These are phyloP conservation scores for Lagenorhynchus albirostris DNA, from an alignment of 2,113 vertebrate genomes.

Conservation along the genomic window DNA sequence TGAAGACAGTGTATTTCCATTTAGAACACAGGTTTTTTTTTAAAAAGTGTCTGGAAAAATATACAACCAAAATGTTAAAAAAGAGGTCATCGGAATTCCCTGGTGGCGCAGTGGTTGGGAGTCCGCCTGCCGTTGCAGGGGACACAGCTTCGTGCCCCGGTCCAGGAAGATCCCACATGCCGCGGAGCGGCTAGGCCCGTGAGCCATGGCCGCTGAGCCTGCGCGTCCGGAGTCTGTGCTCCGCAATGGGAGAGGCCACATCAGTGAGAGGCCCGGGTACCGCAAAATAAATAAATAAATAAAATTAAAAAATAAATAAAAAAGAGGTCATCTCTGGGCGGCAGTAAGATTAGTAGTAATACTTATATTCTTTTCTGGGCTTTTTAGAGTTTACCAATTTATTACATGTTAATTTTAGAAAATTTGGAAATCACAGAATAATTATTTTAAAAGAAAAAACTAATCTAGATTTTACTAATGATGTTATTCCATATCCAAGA, in stretches of 20 bases:
- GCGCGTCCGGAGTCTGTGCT: too few species aligned
- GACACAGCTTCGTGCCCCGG: too few species aligned
- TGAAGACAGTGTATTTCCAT: not conserved
- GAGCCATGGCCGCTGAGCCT: too few species aligned
- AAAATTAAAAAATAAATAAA: not conserved
- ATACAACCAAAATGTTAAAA: not conserved
- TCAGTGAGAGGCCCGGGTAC: too few species aligned
- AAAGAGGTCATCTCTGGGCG: not conserved
- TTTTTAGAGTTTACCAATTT: not conserved
- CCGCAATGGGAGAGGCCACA: too few species aligned
- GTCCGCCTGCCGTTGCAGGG: too few species aligned
- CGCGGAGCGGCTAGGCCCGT: too few species aligned
- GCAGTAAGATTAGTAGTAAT: not conserved
- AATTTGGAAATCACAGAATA: not conserved
- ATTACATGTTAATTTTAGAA: constrained; percentile 14
- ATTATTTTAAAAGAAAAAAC: not conserved
- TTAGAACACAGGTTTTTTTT: not conserved
- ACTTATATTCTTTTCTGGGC: not conserved
- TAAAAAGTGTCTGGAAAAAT: not conserved
- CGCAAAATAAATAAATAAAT: too few species aligned
- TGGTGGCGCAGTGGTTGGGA: too few species aligned
- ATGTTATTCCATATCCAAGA: not conserved
- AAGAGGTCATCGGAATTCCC: not conserved
- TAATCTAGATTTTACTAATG: not conserved
- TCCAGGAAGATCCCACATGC: too few species aligned